Conservation (phyloP, 2,888 invertebrate genomes). For the Quadriops clusia region DNA sequence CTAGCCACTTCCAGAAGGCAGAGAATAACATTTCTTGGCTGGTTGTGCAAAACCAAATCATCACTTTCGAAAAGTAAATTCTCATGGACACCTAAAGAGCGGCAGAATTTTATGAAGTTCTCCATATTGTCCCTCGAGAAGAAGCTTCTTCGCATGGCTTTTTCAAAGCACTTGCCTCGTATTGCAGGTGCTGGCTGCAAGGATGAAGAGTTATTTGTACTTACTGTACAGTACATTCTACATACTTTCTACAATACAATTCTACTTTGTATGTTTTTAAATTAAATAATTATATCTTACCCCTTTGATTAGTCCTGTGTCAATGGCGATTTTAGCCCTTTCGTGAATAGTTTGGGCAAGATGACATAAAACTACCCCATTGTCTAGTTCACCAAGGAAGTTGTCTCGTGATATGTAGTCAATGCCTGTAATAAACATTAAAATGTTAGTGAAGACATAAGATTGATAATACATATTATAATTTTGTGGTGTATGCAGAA, state of each 20-base stretch:
- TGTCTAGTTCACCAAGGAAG: slow-evolving; percentile 71
- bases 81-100: slow-evolving; percentile 73
- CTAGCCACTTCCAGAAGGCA: slow-evolving; percentile 78
- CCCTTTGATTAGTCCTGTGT: slow-evolving; percentile 43
- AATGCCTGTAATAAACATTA: slow-evolving; percentile 55
- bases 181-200: slow-evolving; percentile 58
- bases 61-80: slow-evolving; percentile 84
- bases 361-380: slow-evolving; percentile 72
- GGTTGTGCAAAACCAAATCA: slow-evolving; percentile 73
- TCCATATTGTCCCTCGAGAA: slow-evolving; percentile 83
- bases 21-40: slow-evolving; percentile 72
- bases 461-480: too few species aligned
- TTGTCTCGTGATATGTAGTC: slow-evolving; percentile 66
- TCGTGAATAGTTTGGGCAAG: slow-evolving; percentile 69
- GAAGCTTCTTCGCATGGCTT: slow-evolving; percentile 73
- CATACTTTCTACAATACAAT: slow-evolving; percentile 2
- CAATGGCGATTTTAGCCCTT: slow-evolving; percentile 55
- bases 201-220: too few species aligned
- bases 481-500: too few species aligned
- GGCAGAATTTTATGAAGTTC: slow-evolving; percentile 79
- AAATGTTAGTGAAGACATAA: too few species aligned
- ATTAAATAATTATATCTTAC: slow-evolving; percentile 19
- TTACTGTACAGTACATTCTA: slow-evolving; percentile 1
- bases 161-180: slow-evolving; percentile 68
- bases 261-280: not conserved